Percentiles rank a stretch among this genome's conserved stretches.
Evolutionary conservation across 2,888 invertebrate genomes (phyloP).

Genomic region (Glyphotaelius pellucidus): DNA sequence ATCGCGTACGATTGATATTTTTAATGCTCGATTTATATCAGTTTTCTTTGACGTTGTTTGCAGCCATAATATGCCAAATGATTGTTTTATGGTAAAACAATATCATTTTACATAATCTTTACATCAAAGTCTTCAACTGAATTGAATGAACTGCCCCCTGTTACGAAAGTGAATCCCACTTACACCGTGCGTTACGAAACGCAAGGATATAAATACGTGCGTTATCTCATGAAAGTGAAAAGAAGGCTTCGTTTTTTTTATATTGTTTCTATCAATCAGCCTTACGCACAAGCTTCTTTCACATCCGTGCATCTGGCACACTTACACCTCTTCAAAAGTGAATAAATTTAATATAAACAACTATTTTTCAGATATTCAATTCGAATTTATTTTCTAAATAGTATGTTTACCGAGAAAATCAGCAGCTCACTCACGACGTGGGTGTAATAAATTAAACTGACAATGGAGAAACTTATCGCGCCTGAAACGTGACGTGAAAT

Average conservation of each 20-base stretch:
- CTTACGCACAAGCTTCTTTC: not conserved
- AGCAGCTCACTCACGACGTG: slow-evolving; percentile 11
- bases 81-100: not conserved
- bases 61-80: not conserved
- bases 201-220: not conserved
- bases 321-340: not conserved
- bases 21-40: no score
- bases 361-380: not conserved
- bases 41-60: no score
- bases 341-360: not conserved
- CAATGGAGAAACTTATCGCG: slow-evolving; percentile 28
- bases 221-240: not conserved
- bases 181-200: not conserved
- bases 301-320: not conserved
- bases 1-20: no score
- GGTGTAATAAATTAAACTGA: slow-evolving; percentile 33
- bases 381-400: slow-evolving; percentile 27
- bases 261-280: not conserved
- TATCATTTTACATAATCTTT: not conserved
- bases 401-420: slow-evolving; percentile 11
- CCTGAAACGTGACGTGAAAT: slow-evolving; percentile 18
- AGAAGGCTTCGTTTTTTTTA: not conserved
- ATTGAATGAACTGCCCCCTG: not conserved
- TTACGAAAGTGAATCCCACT: not conserved
- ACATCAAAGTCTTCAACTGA: not conserved